A percentile compares a stretch with the other conserved stretches of the same genome.
phyloP scores from a whole-genome alignment of 53 echinoderm and acorn worm genomes.

The Luidia sarsii region DNA sequence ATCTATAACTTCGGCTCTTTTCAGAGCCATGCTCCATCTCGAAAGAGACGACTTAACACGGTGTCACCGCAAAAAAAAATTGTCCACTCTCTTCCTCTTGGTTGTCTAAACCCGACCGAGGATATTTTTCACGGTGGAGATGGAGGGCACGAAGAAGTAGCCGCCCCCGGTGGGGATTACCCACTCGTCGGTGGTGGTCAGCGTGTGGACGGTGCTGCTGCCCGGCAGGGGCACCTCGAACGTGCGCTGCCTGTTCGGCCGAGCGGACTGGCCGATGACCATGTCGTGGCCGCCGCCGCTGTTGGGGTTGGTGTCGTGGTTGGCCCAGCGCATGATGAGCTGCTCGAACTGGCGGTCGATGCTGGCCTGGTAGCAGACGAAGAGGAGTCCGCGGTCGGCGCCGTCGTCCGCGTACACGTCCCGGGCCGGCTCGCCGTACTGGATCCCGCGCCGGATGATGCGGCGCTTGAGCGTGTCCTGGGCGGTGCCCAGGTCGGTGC shows the following conservation, averaged over 20 bases:
- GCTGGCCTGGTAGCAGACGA: constrained; percentile 38
- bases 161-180: constrained; percentile 45
- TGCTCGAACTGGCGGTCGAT: constrained; percentile 48
- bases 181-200: constrained; percentile 34
- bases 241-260: constrained; percentile 3
- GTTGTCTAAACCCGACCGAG: background rate
- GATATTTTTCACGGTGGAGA: constrained; percentile 25
- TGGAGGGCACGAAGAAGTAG: constrained; percentile 47
- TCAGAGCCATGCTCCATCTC: too few relatives aligned
- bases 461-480: constrained; percentile 2
- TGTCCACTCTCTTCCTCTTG: too few relatives aligned
- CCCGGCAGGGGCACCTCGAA: constrained; percentile 13
- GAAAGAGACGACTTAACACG: too few relatives aligned
- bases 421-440: constrained; percentile 20
- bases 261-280: constrained; percentile 32
- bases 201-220: background rate
- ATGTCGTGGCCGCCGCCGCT: constrained; percentile 42
- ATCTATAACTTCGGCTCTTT: too few relatives aligned
- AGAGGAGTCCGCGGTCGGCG: constrained; percentile 26
- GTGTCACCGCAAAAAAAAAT: too few relatives aligned
- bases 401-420: constrained; percentile 31
- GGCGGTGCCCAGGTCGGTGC: constrained; percentile 31
- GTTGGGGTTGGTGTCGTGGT: constrained; percentile 4
- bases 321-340: constrained; percentile 34
- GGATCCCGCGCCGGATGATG: constrained; percentile 37